Percentiles rank a stretch among this genome's conserved stretches.
Evolutionary conservation across 1,140 invertebrate genomes (phyloP).

Genomic region (Antheraea pernyi): DNA sequence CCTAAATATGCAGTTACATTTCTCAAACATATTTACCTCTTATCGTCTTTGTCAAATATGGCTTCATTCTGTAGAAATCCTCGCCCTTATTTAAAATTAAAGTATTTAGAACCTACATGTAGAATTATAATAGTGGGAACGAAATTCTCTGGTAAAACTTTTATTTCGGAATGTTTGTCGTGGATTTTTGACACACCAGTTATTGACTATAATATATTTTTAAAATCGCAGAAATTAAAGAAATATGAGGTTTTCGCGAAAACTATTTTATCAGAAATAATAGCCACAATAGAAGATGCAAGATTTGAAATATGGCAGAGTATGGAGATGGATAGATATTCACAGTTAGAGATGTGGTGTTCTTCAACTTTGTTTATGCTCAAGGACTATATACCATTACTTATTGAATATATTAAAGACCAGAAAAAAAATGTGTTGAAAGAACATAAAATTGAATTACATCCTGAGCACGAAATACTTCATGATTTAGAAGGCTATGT

Average conservation of each 20-base stretch:
- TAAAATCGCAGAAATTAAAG: constrained; percentile 48
- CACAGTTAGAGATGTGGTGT: constrained; percentile 50
- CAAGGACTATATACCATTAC: constrained; percentile 40
- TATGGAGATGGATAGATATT: constrained; percentile 44
- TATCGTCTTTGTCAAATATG: constrained; percentile 70
- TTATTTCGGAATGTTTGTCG: constrained; percentile 58
- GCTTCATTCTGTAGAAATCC: constrained; percentile 80
- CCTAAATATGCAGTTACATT: constrained; percentile 78
- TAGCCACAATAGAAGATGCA: constrained; percentile 57
- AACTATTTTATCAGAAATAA: constrained; percentile 67
- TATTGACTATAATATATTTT: constrained; percentile 42
- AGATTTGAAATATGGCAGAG: constrained; percentile 54
- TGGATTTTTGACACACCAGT: constrained; percentile 61
- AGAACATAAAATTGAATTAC: background rate
- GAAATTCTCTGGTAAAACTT: constrained; percentile 61
- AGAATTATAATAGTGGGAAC: constrained; percentile 60
- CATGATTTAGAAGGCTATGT: constrained; percentile 25
- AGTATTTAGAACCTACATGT: constrained; percentile 68
- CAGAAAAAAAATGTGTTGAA: background rate
- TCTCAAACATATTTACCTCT: constrained; percentile 80
- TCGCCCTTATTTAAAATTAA: constrained; percentile 72
- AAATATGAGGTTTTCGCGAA: constrained; percentile 56
- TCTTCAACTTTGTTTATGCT: constrained; percentile 31
- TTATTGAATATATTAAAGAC: constrained; percentile 26
- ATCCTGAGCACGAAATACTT: too few species aligned